Evolutionary conservation across 2,797 vertebrate genomes (phyloP).

Genomic region (Chloroceryle inda): DNA sequence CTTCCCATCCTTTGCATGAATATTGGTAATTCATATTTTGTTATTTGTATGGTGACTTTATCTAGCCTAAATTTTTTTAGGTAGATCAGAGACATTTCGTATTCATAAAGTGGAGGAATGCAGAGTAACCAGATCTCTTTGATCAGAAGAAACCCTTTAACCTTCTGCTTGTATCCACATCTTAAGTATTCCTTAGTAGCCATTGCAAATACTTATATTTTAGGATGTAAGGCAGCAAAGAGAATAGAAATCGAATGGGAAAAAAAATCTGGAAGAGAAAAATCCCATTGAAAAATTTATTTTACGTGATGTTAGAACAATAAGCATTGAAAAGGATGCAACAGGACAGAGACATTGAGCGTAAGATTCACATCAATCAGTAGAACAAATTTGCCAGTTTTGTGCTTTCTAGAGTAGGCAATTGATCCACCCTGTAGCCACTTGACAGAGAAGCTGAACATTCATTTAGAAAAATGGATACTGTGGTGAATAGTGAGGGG

Average conservation of each 20-base stretch:
- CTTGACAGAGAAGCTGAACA: not conserved
- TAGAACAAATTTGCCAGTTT: not conserved
- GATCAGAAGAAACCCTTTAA: not conserved
- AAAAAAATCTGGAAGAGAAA: not conserved
- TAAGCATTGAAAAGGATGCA: not conserved
- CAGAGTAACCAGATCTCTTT: not conserved
- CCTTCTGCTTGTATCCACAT: not conserved
- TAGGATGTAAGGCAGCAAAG: not conserved
- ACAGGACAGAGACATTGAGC: not conserved
- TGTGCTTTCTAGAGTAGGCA: not conserved
- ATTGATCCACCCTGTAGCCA: not conserved
- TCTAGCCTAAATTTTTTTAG: not conserved
- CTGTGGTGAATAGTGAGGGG: not conserved
- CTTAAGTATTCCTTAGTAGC: not conserved
- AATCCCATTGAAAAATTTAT: not conserved
- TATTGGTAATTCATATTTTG: not conserved
- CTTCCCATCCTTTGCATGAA: not conserved
- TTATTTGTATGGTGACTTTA: not conserved
- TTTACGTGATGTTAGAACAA: not conserved
- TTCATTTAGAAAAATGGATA: not conserved
- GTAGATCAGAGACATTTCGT: not conserved
- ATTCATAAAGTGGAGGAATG: not conserved
- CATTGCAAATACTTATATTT: not conserved
- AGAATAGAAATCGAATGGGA: not conserved
- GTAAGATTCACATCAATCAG: not conserved